A percentile compares a stretch with the other conserved stretches of the same genome.
These are phyloP conservation scores for Clamator glandarius DNA, from an alignment of 2,797 vertebrate genomes.

Conservation along the genomic window DNA sequence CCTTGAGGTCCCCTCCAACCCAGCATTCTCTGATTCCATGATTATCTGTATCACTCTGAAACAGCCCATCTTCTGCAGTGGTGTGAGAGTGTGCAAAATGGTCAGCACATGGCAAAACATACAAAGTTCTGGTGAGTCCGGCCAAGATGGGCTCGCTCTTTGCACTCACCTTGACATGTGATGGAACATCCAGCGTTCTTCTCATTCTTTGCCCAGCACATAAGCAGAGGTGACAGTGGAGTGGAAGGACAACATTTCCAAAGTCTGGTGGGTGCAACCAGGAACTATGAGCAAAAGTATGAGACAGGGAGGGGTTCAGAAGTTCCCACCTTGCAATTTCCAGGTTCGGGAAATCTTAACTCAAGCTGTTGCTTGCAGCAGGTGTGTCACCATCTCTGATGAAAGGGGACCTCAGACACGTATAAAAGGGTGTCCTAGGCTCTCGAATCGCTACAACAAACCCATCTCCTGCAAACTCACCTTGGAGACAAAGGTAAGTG, in stretches of 20 bases:
- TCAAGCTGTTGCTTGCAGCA: conserved; percentile 5
- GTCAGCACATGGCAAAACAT: no score
- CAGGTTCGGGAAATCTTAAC: not conserved
- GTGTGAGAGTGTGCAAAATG: accelerated
- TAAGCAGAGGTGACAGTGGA: not conserved
- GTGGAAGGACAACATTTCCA: not conserved
- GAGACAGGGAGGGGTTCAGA: not conserved
- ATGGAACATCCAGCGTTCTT: accelerated
- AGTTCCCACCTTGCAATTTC: conserved; percentile 26
- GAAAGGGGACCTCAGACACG: not conserved
- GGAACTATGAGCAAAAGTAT: not conserved
- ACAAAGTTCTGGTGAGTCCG: no score
- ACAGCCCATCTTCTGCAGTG: accelerated
- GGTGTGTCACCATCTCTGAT: conserved; percentile 14
- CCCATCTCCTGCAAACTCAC: not conserved
- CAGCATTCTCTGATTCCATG: no score
- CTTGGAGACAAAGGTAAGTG: not conserved
- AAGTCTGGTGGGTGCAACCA: not conserved
- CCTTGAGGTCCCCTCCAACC: no score
- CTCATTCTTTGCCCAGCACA: not conserved
- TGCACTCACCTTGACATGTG: accelerated
- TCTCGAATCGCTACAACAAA: accelerated
- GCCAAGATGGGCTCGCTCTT: accelerated
- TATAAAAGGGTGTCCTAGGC: not conserved
- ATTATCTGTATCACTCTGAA: accelerated